Conservation (phyloP, 2,888 invertebrate species). For the Fragum fragum region DNA sequence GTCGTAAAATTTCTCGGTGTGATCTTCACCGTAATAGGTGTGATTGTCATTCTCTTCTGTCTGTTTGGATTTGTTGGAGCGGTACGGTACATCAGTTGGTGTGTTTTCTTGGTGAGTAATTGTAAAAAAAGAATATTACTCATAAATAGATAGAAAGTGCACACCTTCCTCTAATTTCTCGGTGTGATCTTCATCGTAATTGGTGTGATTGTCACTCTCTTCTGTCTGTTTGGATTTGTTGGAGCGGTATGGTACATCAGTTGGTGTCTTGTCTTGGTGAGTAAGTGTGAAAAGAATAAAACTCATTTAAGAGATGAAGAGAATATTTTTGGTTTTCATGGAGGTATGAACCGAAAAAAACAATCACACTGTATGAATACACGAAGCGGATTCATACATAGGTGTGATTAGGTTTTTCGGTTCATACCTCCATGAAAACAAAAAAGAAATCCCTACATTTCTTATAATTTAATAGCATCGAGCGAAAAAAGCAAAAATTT, state of each 20-base stretch:
- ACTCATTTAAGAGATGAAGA: too few species aligned
- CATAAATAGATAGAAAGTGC: conserved; percentile 55
- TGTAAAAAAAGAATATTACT: too few species aligned
- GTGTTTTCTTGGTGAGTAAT: conserved; percentile 67
- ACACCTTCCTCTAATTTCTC: conserved; percentile 49
- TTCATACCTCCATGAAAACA: too few species aligned
- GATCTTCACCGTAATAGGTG: conserved; percentile 67
- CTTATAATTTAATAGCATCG: too few species aligned
- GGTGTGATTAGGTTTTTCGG: too few species aligned
- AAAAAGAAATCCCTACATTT: too few species aligned
- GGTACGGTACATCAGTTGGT: conserved; percentile 50
- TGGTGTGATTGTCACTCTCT: conserved; percentile 64
- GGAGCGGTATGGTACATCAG: conserved; percentile 66
- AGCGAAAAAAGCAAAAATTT: too few species aligned
- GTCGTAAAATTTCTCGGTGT: conserved; percentile 59
- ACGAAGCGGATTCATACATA: too few species aligned
- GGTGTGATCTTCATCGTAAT: conserved; percentile 68
- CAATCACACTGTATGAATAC: too few species aligned
- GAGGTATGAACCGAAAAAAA: too few species aligned
- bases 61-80: conserved; percentile 70
- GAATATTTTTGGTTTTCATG: too few species aligned
- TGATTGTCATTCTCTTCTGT: conserved; percentile 63
- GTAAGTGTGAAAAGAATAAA: too few species aligned
- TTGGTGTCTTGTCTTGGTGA: conserved; percentile 63
- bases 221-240: conserved; percentile 68